A percentile compares a stretch with the other conserved stretches of the same genome.
These are phyloP conservation scores for Rafetus swinhoei DNA, from an alignment of 2,113 vertebrate species.

Conservation along the genomic window DNA sequence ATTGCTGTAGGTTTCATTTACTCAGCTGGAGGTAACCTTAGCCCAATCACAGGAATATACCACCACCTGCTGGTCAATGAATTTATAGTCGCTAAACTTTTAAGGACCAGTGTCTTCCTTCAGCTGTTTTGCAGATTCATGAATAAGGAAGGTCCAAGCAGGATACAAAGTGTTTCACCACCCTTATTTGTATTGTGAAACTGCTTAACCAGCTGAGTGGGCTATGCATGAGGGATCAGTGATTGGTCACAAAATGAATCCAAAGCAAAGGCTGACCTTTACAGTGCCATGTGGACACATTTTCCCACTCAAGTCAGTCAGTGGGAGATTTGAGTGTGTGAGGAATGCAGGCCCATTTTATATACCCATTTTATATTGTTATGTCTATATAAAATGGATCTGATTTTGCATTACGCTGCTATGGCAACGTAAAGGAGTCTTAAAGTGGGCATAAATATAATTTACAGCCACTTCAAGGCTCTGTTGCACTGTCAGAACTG, in stretches of 20 bases:
- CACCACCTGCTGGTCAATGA: slow-evolving; percentile 61
- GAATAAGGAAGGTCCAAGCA: accelerated
- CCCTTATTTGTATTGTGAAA: not conserved
- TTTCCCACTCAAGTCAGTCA: not conserved
- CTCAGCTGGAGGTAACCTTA: not conserved
- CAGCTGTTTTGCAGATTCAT: accelerated
- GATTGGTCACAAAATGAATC: not conserved
- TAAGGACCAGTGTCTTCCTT: accelerated
- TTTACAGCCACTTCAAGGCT: not conserved
- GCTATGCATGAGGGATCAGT: not conserved
- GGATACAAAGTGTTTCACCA: not conserved
- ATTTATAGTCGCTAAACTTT: not conserved
- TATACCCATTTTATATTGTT: not conserved
- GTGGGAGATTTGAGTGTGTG: not conserved
- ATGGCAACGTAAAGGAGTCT: not conserved
- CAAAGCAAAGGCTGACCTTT: not conserved
- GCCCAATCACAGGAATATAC: slow-evolving; percentile 42
- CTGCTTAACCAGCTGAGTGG: not conserved
- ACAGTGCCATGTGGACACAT: not conserved
- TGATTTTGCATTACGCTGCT: not conserved
- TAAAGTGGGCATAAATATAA: not conserved
- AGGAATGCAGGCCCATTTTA: not conserved
- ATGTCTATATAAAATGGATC: not conserved
- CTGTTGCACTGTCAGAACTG: not conserved
- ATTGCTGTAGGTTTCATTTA: not conserved